A percentile compares a stretch with the other conserved stretches of the same genome.
Evolutionary conservation across 2,113 vertebrate genomes (phyloP).

Genomic region (Percina caprodes): DNA sequence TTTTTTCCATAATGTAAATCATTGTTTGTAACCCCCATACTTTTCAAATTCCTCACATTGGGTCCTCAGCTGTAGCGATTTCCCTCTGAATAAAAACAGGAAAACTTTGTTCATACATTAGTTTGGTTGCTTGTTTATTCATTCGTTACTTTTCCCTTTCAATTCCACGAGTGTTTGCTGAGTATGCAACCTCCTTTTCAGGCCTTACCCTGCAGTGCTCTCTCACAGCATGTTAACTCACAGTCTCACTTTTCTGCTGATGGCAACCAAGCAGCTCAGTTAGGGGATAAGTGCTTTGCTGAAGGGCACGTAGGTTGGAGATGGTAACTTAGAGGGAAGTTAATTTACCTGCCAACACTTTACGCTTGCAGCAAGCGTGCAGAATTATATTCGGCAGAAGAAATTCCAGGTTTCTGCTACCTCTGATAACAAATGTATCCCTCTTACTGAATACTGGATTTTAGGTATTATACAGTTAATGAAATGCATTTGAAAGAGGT

Average conservation of each 20-base stretch:
- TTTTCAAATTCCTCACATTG: constrained; percentile 30
- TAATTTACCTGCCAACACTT: constrained; percentile 68
- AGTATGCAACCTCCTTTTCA: constrained; percentile 53
- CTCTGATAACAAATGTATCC: constrained; percentile 35
- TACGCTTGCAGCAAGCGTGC: constrained; percentile 38
- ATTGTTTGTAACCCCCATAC: constrained; percentile 36
- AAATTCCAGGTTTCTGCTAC: constrained; percentile 43
- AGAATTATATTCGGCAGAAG: constrained; percentile 48
- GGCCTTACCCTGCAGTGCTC: constrained; percentile 57
- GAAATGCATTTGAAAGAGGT: constrained; percentile 9
- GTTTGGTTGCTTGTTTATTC: constrained; percentile 60
- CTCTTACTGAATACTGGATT: constrained; percentile 15
- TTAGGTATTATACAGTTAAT: not conserved
- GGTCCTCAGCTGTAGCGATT: constrained; percentile 50
- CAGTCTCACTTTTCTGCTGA: constrained; percentile 54
- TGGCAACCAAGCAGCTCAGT: constrained; percentile 53
- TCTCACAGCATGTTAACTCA: constrained; percentile 50
- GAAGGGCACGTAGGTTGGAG: constrained; percentile 65
- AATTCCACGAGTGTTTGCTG: constrained; percentile 61
- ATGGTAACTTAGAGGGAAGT: constrained; percentile 60
- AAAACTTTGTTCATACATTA: constrained; percentile 54
- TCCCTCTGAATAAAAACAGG: constrained; percentile 56
- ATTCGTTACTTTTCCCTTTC: constrained; percentile 45
- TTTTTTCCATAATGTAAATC: constrained; percentile 53
- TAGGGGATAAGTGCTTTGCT: constrained; percentile 66